Percentiles rank a stretch among this genome's conserved stretches.
These are phyloP conservation scores for Sebastes oblongus DNA, from an alignment of 2,797 vertebrate genomes.

Conservation along the genomic window DNA sequence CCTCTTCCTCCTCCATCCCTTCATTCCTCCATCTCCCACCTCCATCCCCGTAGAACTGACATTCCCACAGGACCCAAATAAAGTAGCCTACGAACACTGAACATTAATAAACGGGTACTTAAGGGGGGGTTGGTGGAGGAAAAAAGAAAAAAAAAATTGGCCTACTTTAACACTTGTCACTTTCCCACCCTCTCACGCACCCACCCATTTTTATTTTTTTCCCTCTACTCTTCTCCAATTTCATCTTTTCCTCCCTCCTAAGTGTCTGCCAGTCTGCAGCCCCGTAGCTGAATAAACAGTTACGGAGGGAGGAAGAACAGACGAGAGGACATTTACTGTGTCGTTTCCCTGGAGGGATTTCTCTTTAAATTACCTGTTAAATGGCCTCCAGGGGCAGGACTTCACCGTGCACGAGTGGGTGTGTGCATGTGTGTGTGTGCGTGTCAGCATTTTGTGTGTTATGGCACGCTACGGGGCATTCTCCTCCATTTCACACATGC, in stretches of 20 bases:
- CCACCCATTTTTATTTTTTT: background rate
- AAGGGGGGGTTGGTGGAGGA: slow-evolving; percentile 50
- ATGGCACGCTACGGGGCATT: slow-evolving; percentile 59
- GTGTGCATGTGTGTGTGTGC: slow-evolving; percentile 5
- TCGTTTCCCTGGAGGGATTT: slow-evolving; percentile 69
- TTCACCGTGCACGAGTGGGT: slow-evolving; percentile 17
- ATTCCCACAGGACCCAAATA: slow-evolving; percentile 56
- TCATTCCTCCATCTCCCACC: slow-evolving; percentile 18
- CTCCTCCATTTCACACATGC: slow-evolving; percentile 68
- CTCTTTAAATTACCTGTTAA: slow-evolving; percentile 85
- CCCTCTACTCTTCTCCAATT: slow-evolving; percentile 30
- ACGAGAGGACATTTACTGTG: slow-evolving; percentile 71
- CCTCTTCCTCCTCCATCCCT: background rate
- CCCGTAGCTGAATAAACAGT: slow-evolving; percentile 67
- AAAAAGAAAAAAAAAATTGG: slow-evolving; percentile 34
- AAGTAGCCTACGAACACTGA: slow-evolving; percentile 65
- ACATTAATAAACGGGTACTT: slow-evolving; percentile 69
- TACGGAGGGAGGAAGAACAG: slow-evolving; percentile 56
- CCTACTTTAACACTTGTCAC: slow-evolving; percentile 71
- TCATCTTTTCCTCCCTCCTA: slow-evolving; percentile 45
- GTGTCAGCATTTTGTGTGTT: slow-evolving; percentile 37
- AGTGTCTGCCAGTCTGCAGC: slow-evolving; percentile 65
- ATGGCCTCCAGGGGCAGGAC: slow-evolving; percentile 74
- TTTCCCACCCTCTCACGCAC: slow-evolving; percentile 23
- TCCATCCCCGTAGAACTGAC: slow-evolving; percentile 20